These are phyloP conservation scores for Fratercula arctica DNA, from an alignment of 2,797 vertebrate genomes.

Conservation along the genomic window DNA sequence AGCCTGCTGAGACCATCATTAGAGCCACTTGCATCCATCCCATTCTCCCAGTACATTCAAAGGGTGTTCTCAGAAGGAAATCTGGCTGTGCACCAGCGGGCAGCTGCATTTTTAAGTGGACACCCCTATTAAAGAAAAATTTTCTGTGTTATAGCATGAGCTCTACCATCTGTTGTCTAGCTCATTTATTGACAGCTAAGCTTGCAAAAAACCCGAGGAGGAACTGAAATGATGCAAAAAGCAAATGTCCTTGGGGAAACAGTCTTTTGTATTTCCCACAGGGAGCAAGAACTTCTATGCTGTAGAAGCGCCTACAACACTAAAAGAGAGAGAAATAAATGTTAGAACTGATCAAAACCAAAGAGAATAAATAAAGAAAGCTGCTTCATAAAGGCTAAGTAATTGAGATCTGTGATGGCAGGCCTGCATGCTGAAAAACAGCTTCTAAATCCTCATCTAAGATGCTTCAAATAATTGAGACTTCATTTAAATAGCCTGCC, in stretches of 20 bases:
- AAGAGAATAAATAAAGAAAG: background rate
- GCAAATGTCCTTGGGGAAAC: background rate
- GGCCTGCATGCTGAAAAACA: background rate
- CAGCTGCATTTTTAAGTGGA: constrained; percentile 52
- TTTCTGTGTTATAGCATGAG: background rate
- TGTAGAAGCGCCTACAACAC: background rate
- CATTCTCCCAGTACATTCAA: background rate
- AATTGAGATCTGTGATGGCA: background rate
- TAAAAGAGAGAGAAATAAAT: background rate
- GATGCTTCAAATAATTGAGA: background rate
- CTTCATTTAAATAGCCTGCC: background rate
- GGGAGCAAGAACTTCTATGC: background rate
- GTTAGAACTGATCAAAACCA: background rate
- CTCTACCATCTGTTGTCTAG: constrained; percentile 43
- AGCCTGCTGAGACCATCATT: background rate
- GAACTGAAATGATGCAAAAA: constrained; percentile 17
- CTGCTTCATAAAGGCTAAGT: background rate
- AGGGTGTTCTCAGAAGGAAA: constrained; percentile 17
- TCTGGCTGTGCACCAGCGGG: background rate
- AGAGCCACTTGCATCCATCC: background rate
- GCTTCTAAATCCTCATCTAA: background rate
- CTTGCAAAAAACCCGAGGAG: background rate
- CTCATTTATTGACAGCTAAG: constrained; percentile 10
- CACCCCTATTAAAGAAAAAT: background rate
- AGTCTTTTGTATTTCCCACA: background rate